These are phyloP conservation scores for Anorthoa munda DNA, from an alignment of 2,888 invertebrate species.

Conservation along the genomic window DNA sequence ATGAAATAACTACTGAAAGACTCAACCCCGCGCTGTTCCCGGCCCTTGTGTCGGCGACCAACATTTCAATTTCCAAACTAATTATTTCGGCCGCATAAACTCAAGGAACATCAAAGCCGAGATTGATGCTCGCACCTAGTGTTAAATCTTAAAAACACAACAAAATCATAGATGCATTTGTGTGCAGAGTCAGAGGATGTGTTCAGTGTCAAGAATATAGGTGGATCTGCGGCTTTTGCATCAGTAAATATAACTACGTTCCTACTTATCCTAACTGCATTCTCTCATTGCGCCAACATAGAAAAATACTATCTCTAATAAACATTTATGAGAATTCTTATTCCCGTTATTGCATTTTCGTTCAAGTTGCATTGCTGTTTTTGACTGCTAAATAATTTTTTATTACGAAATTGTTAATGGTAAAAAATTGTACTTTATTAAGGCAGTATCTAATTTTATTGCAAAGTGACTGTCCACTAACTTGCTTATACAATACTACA, in stretches of 20 bases:
- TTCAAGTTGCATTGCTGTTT: background rate
- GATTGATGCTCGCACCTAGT: background rate
- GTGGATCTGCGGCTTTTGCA: background rate
- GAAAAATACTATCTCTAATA: background rate
- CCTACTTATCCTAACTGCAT: background rate
- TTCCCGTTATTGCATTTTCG: background rate
- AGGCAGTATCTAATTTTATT: slow-evolving; percentile 18
- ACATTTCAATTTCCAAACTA: background rate
- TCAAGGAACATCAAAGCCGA: slow-evolving; percentile 2
- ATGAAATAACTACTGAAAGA: slow-evolving; percentile 85
- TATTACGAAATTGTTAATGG: background rate
- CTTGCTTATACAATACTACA: slow-evolving; percentile 8
- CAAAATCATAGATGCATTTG: background rate
- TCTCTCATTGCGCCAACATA: background rate
- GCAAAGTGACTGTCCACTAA: slow-evolving; percentile 9
- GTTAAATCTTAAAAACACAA: slow-evolving; percentile 16
- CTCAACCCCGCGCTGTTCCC: slow-evolving; percentile 80
- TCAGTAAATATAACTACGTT: background rate
- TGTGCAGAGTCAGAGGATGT: slow-evolving; percentile 1
- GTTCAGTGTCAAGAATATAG: background rate
- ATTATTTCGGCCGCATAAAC: background rate
- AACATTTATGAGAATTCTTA: background rate
- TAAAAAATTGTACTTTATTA: slow-evolving; percentile 9
- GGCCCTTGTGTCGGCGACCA: background rate
- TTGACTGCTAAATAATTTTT: background rate